Conservation (phyloP, 2,888 invertebrate genomes). For the Dasysyrphus albostriatus region DNA sequence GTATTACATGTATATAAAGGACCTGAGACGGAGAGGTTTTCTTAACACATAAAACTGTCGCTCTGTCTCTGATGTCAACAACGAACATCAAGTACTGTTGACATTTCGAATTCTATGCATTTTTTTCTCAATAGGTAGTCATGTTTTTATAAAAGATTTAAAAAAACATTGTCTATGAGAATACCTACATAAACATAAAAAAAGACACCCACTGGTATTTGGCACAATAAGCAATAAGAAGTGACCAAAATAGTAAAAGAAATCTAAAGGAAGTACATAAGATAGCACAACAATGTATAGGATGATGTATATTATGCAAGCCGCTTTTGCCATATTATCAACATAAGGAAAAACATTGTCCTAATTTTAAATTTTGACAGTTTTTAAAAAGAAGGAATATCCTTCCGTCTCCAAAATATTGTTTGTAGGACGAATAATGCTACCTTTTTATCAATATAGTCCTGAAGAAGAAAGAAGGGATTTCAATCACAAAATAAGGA, state of each 20-base stretch:
- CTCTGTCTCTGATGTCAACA: neutral
- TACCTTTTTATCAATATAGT: constrained; percentile 18
- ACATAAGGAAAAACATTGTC: constrained; percentile 55
- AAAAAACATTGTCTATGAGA: constrained; percentile 27
- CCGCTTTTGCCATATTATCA: constrained; percentile 24
- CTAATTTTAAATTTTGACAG: constrained; percentile 61
- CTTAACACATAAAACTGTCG: too few species aligned
- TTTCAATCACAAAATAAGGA: constrained; percentile 48
- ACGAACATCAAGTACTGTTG: constrained; percentile 51
- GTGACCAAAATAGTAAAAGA: constrained; percentile 47
- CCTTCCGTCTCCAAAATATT: constrained; percentile 43
- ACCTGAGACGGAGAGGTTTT: too few species aligned
- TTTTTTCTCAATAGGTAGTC: constrained; percentile 1
- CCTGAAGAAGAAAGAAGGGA: constrained; percentile 4
- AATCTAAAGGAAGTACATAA: constrained; percentile 9
- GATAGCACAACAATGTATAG: constrained; percentile 11
- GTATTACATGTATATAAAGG: too few species aligned
- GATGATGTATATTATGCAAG: constrained; percentile 5
- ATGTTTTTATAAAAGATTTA: constrained; percentile 16
- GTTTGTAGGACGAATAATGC: constrained; percentile 42
- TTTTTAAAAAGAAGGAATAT: constrained; percentile 30
- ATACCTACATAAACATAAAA: constrained; percentile 2
- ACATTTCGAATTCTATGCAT: constrained; percentile 36
- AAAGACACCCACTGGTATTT: constrained; percentile 66
- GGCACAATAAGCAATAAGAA: constrained; percentile 50